A percentile compares a stretch with the other conserved stretches of the same genome.
These are phyloP conservation scores for Hydrotaea diabolus DNA, from an alignment of 2,888 invertebrate genomes.

Conservation along the genomic window DNA sequence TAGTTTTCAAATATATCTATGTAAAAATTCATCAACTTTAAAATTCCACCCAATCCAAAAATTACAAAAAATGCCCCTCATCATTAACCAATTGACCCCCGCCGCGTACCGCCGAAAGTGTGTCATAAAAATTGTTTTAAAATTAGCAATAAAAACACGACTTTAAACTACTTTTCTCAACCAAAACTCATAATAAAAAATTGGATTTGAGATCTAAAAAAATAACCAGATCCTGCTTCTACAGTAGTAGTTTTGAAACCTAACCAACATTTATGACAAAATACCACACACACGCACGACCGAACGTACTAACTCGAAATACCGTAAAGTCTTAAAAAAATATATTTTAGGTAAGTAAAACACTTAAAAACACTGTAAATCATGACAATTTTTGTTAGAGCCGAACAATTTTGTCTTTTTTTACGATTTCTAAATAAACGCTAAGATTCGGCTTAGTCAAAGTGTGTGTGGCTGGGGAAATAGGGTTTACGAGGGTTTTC, in stretches of 20 bases:
- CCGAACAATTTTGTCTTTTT: constrained; percentile 1
- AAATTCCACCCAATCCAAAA: constrained; percentile 3
- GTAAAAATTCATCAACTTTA: background rate
- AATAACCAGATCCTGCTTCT: constrained; percentile 32
- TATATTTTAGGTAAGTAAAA: constrained; percentile 8
- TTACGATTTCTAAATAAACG: constrained; percentile 28
- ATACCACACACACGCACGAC: constrained; percentile 1
- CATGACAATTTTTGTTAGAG: constrained; percentile 29
- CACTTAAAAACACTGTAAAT: constrained; percentile 30
- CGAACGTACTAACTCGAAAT: background rate
- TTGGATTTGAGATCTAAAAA: background rate
- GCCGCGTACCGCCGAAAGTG: background rate
- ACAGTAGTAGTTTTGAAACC: background rate
- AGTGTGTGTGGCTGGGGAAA: background rate
- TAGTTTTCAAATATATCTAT: background rate
- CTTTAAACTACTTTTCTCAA: constrained; percentile 39
- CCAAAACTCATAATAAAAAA: constrained; percentile 2
- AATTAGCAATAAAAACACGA: constrained; percentile 41
- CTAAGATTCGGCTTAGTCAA: constrained; percentile 7
- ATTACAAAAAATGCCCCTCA: background rate
- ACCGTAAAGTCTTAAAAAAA: constrained; percentile 34
- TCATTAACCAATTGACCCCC: constrained; percentile 12
- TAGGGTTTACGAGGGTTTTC: constrained; percentile 21
- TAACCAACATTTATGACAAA: background rate
- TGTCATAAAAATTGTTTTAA: constrained; percentile 39